Evolutionary conservation across 1,140 invertebrate species (phyloP).

Genomic region (Brevipalpus yothersi): DNA sequence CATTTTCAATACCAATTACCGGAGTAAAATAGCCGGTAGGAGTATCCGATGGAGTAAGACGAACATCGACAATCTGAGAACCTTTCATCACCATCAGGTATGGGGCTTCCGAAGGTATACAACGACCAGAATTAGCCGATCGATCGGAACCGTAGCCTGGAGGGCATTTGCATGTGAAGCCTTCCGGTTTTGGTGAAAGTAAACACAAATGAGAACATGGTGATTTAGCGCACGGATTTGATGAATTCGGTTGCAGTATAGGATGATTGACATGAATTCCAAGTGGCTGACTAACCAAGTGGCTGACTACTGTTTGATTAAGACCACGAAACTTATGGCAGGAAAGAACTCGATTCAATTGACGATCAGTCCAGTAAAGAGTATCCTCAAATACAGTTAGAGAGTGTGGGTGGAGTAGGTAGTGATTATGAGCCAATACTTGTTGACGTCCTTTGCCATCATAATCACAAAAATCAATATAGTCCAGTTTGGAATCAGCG

Average conservation of each 20-base stretch:
- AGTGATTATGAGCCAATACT: slow-evolving; percentile 29
- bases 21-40: slow-evolving; percentile 50
- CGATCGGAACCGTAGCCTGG: slow-evolving; percentile 42
- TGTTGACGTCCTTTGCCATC: slow-evolving; percentile 70
- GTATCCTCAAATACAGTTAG: slow-evolving; percentile 62
- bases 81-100: slow-evolving; percentile 76
- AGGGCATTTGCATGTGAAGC: slow-evolving; percentile 70
- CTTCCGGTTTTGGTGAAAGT: slow-evolving; percentile 36
- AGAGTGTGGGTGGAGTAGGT: slow-evolving; percentile 81
- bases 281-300: slow-evolving; percentile 74
- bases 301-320: slow-evolving; percentile 76
- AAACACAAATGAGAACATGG: slow-evolving; percentile 76
- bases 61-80: slow-evolving; percentile 60
- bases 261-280: slow-evolving; percentile 84
- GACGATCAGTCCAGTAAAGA: slow-evolving; percentile 87
- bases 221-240: slow-evolving; percentile 53
- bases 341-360: slow-evolving; percentile 52
- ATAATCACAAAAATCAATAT: slow-evolving; percentile 94
- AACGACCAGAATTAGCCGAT: slow-evolving; percentile 36
- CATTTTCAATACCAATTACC: slow-evolving; percentile 68
- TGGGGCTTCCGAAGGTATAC: slow-evolving; percentile 55
- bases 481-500: slow-evolving; percentile 89
- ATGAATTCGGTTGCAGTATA: slow-evolving; percentile 48
- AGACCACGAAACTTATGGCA: slow-evolving; percentile 70
- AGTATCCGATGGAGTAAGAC: slow-evolving; percentile 34